Conservation (phyloP, 2,797 vertebrate species). For the Tiaroga cobitis region DNA sequence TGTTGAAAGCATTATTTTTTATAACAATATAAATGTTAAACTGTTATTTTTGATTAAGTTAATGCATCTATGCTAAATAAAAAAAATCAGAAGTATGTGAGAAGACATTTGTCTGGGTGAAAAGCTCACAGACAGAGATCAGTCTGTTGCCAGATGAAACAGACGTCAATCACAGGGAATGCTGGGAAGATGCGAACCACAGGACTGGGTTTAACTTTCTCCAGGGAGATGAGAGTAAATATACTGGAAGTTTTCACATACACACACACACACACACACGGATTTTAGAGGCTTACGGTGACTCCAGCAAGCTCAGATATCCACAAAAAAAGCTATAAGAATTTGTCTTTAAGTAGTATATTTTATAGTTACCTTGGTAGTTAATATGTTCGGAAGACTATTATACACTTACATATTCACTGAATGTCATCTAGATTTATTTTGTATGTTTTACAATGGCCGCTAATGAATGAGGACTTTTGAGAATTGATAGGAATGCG, state of each 20-base stretch:
- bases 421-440: not conserved
- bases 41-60: no score
- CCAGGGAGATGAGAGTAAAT: not conserved
- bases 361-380: not conserved
- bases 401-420: not conserved
- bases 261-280: not conserved
- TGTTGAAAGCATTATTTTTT: no score
- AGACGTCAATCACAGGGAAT: slow-evolving; percentile 21
- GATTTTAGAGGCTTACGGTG: not conserved
- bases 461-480: not conserved
- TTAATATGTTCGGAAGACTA: not conserved
- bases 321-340: not conserved
- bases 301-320: not conserved
- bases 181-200: not conserved
- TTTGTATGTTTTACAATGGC: not conserved
- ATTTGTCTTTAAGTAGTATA: not conserved
- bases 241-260: not conserved
- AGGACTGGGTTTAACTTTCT: not conserved
- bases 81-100: not conserved
- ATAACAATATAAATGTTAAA: no score
- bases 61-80: no score
- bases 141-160: slow-evolving; percentile 38
- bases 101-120: not conserved
- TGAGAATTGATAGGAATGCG: not conserved
- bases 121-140: slow-evolving; percentile 3